Conservation (phyloP, 2,113 vertebrate species). For the Ursus arctos region DNA sequence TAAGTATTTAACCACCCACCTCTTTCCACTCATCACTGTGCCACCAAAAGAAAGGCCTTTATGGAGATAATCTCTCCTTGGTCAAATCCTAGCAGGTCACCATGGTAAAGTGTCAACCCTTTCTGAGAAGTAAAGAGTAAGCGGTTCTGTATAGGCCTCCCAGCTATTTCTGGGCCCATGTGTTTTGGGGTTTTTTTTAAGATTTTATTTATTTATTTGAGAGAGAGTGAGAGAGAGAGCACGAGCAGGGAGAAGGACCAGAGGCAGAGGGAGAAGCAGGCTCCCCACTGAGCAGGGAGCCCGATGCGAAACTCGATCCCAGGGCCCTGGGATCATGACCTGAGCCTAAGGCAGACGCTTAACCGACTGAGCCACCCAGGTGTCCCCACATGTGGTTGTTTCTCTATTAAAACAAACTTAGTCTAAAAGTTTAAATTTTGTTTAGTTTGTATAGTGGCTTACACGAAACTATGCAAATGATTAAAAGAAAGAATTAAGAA, state of each 20-base stretch:
- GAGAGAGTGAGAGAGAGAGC: no score
- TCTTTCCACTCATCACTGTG: slow-evolving; percentile 73
- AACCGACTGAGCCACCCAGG: no score
- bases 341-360: no score
- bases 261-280: no score
- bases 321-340: no score
- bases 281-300: no score
- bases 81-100: neutral
- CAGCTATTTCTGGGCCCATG: neutral
- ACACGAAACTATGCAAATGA: neutral
- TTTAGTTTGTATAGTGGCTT: neutral
- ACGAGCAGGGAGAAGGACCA: no score
- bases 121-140: neutral
- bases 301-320: no score
- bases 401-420: neutral
- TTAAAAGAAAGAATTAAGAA: slow-evolving; percentile 1
- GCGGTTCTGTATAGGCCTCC: neutral
- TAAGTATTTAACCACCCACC: slow-evolving; percentile 75
- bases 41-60: slow-evolving; percentile 59
- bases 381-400: neutral
- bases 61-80: slow-evolving; percentile 33
- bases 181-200: neutral
- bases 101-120: neutral
- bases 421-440: slow-evolving; percentile 6
- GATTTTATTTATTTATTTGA: no score